These are phyloP conservation scores for Mastacembelus armatus DNA, from an alignment of 2,797 vertebrate species.

Conservation along the genomic window DNA sequence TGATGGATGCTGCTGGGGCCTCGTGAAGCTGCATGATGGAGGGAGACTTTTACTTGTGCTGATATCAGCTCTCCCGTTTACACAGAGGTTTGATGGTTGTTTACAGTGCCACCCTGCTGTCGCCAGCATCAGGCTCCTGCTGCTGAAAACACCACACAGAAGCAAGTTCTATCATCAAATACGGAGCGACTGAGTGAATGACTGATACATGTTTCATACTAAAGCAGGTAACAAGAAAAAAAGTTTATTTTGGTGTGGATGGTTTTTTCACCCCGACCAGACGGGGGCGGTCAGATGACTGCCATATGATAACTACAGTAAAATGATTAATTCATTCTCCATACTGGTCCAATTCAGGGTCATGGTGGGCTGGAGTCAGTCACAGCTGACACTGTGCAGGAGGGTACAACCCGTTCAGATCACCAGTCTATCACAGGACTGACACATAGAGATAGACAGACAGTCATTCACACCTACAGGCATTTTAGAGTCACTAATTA, in stretches of 20 bases:
- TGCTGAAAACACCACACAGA: conserved; percentile 53
- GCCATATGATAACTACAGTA: too few relatives aligned
- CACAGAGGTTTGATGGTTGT: conserved; percentile 81
- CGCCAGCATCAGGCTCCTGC: conserved; percentile 39
- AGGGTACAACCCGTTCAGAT: too few relatives aligned
- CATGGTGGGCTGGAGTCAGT: too few relatives aligned
- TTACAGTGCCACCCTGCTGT: conserved; percentile 76
- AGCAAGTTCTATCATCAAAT: conserved; percentile 29
- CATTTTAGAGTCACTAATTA: too few relatives aligned
- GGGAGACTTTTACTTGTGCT: conserved; percentile 81
- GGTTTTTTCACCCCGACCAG: not conserved
- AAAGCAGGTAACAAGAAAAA: conserved; percentile 11
- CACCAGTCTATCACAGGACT: too few relatives aligned
- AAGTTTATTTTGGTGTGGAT: conserved; percentile 8
- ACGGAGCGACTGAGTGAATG: conserved; percentile 26
- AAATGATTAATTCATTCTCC: too few relatives aligned
- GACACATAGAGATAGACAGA: too few relatives aligned
- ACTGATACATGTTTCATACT: conserved; percentile 34
- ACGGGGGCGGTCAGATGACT: not conserved
- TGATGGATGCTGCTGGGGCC: conserved; percentile 80
- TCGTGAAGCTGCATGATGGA: conserved; percentile 81
- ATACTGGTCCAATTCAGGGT: too few relatives aligned
- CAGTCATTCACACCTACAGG: too few relatives aligned
- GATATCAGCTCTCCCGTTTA: conserved; percentile 81
- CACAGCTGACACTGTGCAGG: too few relatives aligned